Evolutionary conservation across 2,113 vertebrate genomes (phyloP), one percentile per base, ranked within the genome.

Genomic region (Eulacestoma nigropectus): DNA sequence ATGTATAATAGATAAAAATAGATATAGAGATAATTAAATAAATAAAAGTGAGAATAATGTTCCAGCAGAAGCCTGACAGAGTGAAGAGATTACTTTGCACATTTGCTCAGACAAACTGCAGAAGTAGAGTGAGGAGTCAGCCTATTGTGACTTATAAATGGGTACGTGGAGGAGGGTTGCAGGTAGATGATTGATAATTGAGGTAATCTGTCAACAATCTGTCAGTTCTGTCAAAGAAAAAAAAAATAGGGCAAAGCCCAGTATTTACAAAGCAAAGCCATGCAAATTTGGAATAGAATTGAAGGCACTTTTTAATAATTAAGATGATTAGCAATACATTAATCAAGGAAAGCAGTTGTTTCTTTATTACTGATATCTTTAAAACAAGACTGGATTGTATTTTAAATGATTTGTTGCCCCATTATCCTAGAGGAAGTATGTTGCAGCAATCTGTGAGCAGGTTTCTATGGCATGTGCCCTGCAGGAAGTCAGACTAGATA

Each of bases 401-500:
- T 94, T 93, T 39, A 65, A 77, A 23, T 80, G 20, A 87, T 93
- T 46, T 63, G 76, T 81, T 84, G 59, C 68, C 60, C 30, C 52
- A 41, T 94, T 90, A 77, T 93, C 19, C 35, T 76, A 30, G 76
- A 77, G 85, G 64, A 92, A 86, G 21, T 67, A 26, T 57, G 8
- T 63, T n/a, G 86, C 76, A 88, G 92, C 94, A 92, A 41, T 85
- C 76, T 93, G 84, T 78, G 92, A 93, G 78, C 3, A n/a, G 77
- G 88, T 86, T 95, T 84, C 88, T 74, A 4, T 90, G 88, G 86
- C 60, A 8, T 89, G 73, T 87, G 93, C 95, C 83, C 94, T 78
- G 94, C 89, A 90, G 95, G 94, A 90, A 95, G 80, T 84, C 91
- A 86, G 80, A 44, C 83, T 42, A 37, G 79, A 92, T 97, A 95